Evolutionary conservation across 2,888 invertebrate species (phyloP), one percentile per base, ranked within the genome.

Genomic region (Lordiphosa fenestrarum): DNA sequence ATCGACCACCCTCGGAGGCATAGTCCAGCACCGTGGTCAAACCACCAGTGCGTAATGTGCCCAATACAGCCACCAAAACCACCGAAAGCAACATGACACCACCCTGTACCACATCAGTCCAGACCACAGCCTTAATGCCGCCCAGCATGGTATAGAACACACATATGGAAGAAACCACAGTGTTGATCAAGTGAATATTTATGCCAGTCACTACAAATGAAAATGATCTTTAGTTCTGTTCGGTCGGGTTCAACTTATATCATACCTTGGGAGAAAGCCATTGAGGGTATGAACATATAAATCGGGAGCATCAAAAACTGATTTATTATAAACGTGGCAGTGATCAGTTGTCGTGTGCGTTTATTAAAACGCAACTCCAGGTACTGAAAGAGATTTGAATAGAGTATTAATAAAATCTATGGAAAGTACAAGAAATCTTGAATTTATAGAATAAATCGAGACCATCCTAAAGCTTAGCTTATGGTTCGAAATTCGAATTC

Each of bases 111-210:
- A 90, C 90, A 75, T 91, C 91, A 0, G 91, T 91, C 91, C 91
- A 91, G 19, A 91, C 89, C 3, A 91, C 91, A 7, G 91, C 91
- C 77, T 91, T 91, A 33, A 91, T 87, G 15, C 91, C 91, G 44
- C 90, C 91, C 81, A 91, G 59, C 73, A 91, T 90, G 0, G 92
- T 86, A 41, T 86, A 92, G 78, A 92, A 91, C 13, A 91, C 91
- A 72, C 92, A 92, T n/a, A 92, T 90, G 10, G 90, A 77, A 23
- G 91, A 91, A 3, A 92, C 91, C 2, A 91, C 86, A 0, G 89
- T 74, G 53, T 92, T 91, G 30, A 92, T 91, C 0, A 91, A 78
- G 86, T 92, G 92, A 12, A 92, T 89, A 63, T 91, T 90, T 10
- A 91, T 83, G 1, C 92, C 92, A 9, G 92, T 92, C 9, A 92